These are phyloP conservation scores for Diloba caeruleocephala DNA, from an alignment of 2,888 invertebrate genomes.

Conservation along the genomic window DNA sequence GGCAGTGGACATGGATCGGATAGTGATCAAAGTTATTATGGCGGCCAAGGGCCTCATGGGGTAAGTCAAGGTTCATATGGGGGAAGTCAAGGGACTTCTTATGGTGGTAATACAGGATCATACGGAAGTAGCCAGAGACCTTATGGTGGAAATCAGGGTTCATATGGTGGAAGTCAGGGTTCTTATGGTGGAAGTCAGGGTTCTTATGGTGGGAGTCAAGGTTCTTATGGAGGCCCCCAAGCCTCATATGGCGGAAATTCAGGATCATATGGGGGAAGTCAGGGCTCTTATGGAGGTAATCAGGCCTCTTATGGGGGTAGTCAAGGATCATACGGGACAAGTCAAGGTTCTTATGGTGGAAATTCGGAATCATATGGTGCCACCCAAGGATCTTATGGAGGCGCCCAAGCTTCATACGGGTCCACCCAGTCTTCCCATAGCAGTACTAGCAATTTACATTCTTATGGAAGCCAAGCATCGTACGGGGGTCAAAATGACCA, in stretches of 20 bases:
- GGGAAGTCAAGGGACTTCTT: slow-evolving; percentile 15
- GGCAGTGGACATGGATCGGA: slow-evolving; percentile 16
- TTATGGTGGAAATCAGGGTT: no score
- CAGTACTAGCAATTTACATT: slow-evolving; percentile 1
- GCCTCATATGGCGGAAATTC: no score
- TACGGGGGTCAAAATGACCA: slow-evolving; percentile 15
- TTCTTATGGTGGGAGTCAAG: slow-evolving; percentile 7
- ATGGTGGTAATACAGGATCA: slow-evolving; percentile 4
- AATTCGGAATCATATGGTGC: no score
- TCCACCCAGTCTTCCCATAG: slow-evolving; percentile 25
- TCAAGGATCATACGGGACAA: no score
- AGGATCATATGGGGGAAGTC: no score
- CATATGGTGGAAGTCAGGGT: no score
- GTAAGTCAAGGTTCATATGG: slow-evolving; percentile 29
- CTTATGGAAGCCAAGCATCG: slow-evolving; percentile 16
- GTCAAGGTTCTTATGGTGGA: no score
- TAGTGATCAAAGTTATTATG: slow-evolving; percentile 17
- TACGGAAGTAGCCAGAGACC: no score
- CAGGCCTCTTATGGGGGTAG: no score
- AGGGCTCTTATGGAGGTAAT: no score
- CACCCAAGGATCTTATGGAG: slow-evolving; percentile 7
- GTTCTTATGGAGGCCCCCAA: no score
- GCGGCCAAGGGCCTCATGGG: slow-evolving; percentile 34
- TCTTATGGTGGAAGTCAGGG: not conserved
- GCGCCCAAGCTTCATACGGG: slow-evolving; percentile 26